These are phyloP conservation scores for Bombus sylvicola DNA, from an alignment of 1,140 invertebrate genomes.

Conservation along the genomic window DNA sequence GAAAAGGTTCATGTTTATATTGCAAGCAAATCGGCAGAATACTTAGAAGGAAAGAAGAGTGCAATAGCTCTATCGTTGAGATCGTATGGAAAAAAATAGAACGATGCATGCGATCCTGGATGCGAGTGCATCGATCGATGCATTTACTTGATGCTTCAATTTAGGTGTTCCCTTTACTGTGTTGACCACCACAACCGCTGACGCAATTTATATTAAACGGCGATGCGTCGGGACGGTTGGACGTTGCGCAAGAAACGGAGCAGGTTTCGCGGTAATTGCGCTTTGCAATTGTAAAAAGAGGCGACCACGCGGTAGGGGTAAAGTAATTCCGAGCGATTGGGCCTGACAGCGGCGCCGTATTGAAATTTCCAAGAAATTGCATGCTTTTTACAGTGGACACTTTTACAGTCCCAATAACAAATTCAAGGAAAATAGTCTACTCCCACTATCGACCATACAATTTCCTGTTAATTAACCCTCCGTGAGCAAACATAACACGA, in stretches of 20 bases:
- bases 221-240: constrained; percentile 10
- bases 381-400: neutral
- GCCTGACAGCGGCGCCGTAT: neutral
- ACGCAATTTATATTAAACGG: constrained; percentile 24
- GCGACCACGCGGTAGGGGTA: neutral
- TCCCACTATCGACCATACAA: too few species aligned
- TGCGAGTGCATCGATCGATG: neutral
- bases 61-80: too few species aligned
- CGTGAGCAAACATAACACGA: neutral
- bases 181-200: neutral
- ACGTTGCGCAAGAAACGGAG: constrained; percentile 32
- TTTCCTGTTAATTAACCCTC: neutral
- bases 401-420: neutral
- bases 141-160: neutral
- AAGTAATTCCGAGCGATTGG: constrained; percentile 1
- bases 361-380: neutral
- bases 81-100: neutral
- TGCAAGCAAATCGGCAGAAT: too few species aligned
- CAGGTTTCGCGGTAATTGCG: constrained; percentile 36
- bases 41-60: too few species aligned
- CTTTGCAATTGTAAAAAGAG: constrained; percentile 26
- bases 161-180: neutral
- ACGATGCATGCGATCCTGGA: neutral
- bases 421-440: neutral
- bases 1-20: too few species aligned